Evolutionary conservation across 2,888 invertebrate species (phyloP), one percentile per base, ranked within the genome.

Genomic region (Orthosia cruda): DNA sequence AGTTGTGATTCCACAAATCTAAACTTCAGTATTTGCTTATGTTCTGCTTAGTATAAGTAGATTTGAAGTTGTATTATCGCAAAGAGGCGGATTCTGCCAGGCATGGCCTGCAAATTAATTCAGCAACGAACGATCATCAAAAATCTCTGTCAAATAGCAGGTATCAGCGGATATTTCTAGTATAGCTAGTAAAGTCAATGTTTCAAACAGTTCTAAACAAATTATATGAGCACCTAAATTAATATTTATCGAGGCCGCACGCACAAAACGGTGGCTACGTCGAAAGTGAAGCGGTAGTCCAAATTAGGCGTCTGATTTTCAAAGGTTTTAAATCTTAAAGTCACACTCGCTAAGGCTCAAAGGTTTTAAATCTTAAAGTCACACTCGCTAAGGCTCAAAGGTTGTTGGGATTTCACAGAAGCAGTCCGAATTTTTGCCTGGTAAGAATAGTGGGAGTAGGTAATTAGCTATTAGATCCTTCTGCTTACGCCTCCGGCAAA

Each of bases 171-270:
- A 40, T 54, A 49, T 70, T 54, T 70, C 57, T 77, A 54, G 70
- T 73, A 54, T 52, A 59, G 45, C 47, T 18, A 50, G 50, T 47
- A 47, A 47, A 4, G 4, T 9, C 20, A 59, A 59, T 54, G 20
- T 49, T 23, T 16, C 11, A 49, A 16, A 20, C 45, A n/a, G 18
- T 58, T 59, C 23, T 63, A 58, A 40, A 40, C 40, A 40, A 40
- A 40, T 20, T 57, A 68, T 50, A 64, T 55, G 11, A 26, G 9
- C 9, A 13, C 5, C 13, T 54, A 23, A 78, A 78, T 63, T 23
- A 59, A 67, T 78, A 59, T 79, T 71, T 50, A 83, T 76, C 69
- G 59, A 76, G 57, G 66, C 12, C 65, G 40, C 26, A n/a, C 32
- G n/a, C n/a, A 68, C 32, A 15, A 68, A 67, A 61, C n/a, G 4